A percentile compares a stretch with the other conserved stretches of the same genome.
phyloP scores from a whole-genome alignment of 2,113 vertebrate genomes.

The Anoura caudifer region DNA sequence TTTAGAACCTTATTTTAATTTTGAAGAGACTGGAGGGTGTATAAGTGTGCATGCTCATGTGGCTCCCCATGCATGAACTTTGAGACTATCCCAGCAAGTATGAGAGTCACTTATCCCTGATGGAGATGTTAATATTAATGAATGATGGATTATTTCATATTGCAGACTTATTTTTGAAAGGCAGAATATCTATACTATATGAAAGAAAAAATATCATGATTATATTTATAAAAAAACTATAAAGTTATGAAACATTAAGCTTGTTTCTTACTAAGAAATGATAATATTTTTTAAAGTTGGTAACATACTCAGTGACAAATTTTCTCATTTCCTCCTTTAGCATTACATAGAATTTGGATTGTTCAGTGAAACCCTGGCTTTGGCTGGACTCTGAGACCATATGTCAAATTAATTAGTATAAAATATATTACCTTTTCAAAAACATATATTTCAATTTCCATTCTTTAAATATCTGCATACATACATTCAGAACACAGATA shows the following conservation, averaged over 20 bases:
- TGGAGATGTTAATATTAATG: neutral
- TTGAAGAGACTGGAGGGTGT: neutral
- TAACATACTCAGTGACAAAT: neutral
- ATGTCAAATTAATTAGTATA: slow-evolving; percentile 57
- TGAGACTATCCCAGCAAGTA: neutral
- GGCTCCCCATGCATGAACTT: neutral
- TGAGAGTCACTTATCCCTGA: neutral
- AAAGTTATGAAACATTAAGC: neutral
- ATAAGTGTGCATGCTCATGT: neutral
- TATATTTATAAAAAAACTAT: neutral
- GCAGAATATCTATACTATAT: neutral
- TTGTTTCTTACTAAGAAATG: neutral
- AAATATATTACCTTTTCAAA: neutral
- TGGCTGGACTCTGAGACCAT: slow-evolving; percentile 20
- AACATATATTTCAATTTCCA: neutral
- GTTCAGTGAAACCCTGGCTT: neutral
- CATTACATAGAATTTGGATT: neutral
- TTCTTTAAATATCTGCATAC: slow-evolving; percentile 8
- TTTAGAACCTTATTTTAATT: neutral
- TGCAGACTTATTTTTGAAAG: neutral
- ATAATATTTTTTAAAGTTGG: neutral
- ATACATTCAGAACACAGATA: neutral
- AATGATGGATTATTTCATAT: neutral
- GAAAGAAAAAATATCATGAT: neutral
- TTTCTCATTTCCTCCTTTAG: slow-evolving; percentile 51